Conservation (phyloP, 2,113 vertebrate genomes). For the Tyrannus savana region DNA sequence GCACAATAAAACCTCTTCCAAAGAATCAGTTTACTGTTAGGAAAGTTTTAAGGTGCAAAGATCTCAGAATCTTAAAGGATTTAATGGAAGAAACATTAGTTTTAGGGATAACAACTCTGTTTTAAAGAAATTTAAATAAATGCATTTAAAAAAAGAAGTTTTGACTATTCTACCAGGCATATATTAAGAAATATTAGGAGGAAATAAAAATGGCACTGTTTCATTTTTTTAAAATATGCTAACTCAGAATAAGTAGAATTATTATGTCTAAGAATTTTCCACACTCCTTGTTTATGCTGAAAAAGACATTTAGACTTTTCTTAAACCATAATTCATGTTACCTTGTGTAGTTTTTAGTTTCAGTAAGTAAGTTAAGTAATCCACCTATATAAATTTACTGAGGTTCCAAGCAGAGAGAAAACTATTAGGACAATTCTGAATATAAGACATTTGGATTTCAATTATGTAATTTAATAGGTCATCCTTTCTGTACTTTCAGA, state of each 20-base stretch:
- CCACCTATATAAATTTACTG: not conserved
- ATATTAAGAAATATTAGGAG: not conserved
- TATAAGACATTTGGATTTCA: not conserved
- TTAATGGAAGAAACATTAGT: not conserved
- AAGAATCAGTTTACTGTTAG: not conserved
- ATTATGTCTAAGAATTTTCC: not conserved
- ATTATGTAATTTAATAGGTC: not conserved
- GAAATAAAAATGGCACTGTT: not conserved
- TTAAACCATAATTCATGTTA: not conserved
- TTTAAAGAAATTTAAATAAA: not conserved
- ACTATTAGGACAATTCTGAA: not conserved
- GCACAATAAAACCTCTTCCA: not conserved
- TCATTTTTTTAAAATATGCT: not conserved
- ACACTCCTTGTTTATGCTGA: not conserved
- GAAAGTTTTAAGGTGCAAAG: not conserved
- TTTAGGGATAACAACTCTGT: not conserved
- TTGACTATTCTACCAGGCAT: not conserved
- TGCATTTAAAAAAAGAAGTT: not conserved
- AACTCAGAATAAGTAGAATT: not conserved
- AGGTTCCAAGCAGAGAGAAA: not conserved
- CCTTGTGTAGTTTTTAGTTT: not conserved
- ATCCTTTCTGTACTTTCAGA: not conserved
- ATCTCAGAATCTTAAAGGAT: not conserved
- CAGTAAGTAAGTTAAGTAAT: not conserved
- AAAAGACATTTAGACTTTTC: not conserved